Evolutionary conservation across 2,797 vertebrate species (phyloP), one percentile per base, ranked within the genome.

Genomic region (Spinus pinus): DNA sequence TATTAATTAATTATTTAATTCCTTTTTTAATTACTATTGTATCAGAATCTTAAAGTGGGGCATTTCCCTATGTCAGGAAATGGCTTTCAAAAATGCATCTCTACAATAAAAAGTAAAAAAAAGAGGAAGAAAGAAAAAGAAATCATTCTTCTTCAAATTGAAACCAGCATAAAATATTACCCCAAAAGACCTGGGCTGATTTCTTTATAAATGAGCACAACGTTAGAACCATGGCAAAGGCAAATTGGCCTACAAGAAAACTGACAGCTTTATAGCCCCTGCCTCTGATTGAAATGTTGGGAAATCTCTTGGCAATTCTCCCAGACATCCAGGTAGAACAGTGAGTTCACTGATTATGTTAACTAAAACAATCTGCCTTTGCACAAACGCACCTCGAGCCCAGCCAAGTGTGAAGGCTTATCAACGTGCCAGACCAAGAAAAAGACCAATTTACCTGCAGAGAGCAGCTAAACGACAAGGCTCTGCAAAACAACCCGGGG

Each of bases 241-340:
- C 98, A 98, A 98, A 98, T 97, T 98, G 98, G 98, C 98, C 97
- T 98, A 98, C 98, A 98, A 98, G 97, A 97, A 98, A 98, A 97
- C 96, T 98, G 98, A 98, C 98, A 99, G 98, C 97, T 99, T 99
- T 98, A 98, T 98, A 97, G 98, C 98, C 97, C 97, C 96, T 95
- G 97, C 96, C 97, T 97, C 97, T 93, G 96, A 97, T 98, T 98
- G 96, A 97, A 98, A 98, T 98, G 98, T 98, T 98, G 98, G 98
- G 98, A 98, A 98, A 98, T 98, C 98, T 97, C 97, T 97, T 98
- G 98, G 98, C 98, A 97, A 95, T 97, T 98, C 97, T 98, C 98
- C 98, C 98, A 98, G 97, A 98, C 96, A 97, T 98, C 97, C 98
- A 99, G 98, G 98, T 99, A 98, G 98, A 98, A 98, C 97, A 98